Conservation (phyloP, 2,888 invertebrate genomes). For the Oxycera nigricornis region DNA sequence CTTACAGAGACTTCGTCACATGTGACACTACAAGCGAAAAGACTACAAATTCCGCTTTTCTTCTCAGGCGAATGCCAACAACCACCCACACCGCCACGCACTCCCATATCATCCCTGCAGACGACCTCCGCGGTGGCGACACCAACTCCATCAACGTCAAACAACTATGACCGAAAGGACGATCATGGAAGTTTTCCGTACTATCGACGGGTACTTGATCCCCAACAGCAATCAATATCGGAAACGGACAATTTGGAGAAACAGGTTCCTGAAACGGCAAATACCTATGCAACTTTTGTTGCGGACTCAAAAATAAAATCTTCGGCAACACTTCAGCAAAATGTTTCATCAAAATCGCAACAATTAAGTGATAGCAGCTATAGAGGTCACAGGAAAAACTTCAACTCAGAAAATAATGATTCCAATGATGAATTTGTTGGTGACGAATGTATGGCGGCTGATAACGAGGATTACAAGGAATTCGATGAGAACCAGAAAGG, state of each 20-base stretch:
- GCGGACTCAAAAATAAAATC: slow-evolving; percentile 45
- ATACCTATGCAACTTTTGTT: not conserved
- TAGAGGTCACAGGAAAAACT: not conserved
- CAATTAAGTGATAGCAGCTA: not conserved
- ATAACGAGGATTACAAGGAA: slow-evolving; percentile 39
- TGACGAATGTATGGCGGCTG: slow-evolving; percentile 17
- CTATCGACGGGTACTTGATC: too few relatives aligned
- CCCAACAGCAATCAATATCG: too few relatives aligned
- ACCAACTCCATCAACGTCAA: slow-evolving; percentile 12
- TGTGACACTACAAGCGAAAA: not conserved
- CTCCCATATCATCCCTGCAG: slow-evolving; percentile 42
- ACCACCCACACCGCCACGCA: slow-evolving; percentile 49
- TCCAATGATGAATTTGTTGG: slow-evolving; percentile 23
- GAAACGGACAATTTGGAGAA: not conserved
- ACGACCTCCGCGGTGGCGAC: not conserved
- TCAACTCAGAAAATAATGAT: slow-evolving; percentile 1
- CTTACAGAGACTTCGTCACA: not conserved
- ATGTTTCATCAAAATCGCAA: not conserved
- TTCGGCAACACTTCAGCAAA: slow-evolving; percentile 8
- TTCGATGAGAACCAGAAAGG: not conserved
- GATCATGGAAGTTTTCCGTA: not conserved
- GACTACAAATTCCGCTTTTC: not conserved
- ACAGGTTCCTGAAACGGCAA: not conserved
- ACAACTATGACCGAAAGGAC: not conserved
- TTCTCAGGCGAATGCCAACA: slow-evolving; percentile 42